Percentiles rank a stretch among this genome's conserved stretches.
Evolutionary conservation across 2,888 invertebrate species (phyloP).

Genomic region (Lepidochrysops patricia): DNA sequence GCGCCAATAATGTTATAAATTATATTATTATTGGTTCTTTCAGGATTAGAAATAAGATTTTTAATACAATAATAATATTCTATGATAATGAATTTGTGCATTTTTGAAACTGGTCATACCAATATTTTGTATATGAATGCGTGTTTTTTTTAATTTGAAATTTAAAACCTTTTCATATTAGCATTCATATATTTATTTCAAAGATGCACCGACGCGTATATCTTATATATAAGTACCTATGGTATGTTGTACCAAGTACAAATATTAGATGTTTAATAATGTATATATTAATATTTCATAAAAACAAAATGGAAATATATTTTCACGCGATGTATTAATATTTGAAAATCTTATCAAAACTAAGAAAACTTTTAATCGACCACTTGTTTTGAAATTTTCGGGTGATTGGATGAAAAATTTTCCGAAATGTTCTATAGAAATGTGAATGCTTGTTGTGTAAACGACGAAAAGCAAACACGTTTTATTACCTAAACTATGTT

Average conservation of each 20-base stretch:
- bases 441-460: neutral
- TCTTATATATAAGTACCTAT: neutral
- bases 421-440: constrained; percentile 5
- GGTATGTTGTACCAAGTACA: neutral
- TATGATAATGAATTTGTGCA: constrained; percentile 9
- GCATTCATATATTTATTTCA: constrained; percentile 8
- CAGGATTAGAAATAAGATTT: constrained; percentile 9
- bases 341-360: constrained; percentile 9
- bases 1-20: constrained; percentile 10
- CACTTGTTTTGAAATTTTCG: neutral
- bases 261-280: constrained; percentile 4
- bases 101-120: constrained; percentile 9
- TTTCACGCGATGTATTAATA: neutral
- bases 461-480: constrained; percentile 5
- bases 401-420: constrained; percentile 1
- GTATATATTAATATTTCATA: neutral
- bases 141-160: neutral
- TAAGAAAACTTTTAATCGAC: constrained; percentile 1
- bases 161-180: neutral
- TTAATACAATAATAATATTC: constrained; percentile 9
- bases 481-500: constrained; percentile 14
- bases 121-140: neutral
- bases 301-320: neutral
- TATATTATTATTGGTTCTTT: constrained; percentile 18
- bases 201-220: constrained; percentile 1